A percentile compares a stretch with the other conserved stretches of the same genome.
Evolutionary conservation across 1,140 invertebrate genomes (phyloP).

Genomic region (Sarcophaga peregrina): DNA sequence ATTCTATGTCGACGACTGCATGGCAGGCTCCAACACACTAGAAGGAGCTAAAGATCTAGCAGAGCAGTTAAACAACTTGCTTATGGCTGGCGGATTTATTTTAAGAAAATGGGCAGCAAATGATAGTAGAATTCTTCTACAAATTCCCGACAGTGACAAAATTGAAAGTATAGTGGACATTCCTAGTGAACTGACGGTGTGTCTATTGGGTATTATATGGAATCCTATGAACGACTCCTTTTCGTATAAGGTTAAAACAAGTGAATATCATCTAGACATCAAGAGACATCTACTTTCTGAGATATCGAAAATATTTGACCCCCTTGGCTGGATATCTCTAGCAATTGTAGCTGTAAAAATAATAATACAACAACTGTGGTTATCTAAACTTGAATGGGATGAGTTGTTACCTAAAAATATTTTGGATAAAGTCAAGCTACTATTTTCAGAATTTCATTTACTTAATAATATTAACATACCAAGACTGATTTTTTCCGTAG

Average conservation of each 20-base stretch:
- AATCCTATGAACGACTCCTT: conserved; percentile 19
- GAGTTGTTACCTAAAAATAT: conserved; percentile 47
- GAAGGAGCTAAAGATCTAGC: neutral
- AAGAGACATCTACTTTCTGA: conserved; percentile 63
- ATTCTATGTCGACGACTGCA: conserved; percentile 44
- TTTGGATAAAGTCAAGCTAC: neutral
- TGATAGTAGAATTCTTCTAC: conserved; percentile 38
- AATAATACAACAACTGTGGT: conserved; percentile 64
- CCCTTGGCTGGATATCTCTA: conserved; percentile 61
- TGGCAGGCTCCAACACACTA: conserved; percentile 18
- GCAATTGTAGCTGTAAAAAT: conserved; percentile 60
- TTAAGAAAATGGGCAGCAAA: conserved; percentile 55
- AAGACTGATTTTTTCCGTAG: neutral
- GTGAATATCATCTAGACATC: conserved; percentile 45
- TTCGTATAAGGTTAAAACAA: conserved; percentile 29
- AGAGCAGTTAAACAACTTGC: conserved; percentile 27
- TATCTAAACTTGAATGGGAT: conserved; percentile 59
- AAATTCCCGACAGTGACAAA: conserved; percentile 1
- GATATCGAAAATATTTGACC: conserved; percentile 60
- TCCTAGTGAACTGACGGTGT: conserved; percentile 8
- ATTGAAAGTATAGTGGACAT: neutral
- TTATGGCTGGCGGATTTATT: too few species aligned
- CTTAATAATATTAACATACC: conserved; percentile 9
- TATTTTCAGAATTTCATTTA: neutral
- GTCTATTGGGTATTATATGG: conserved; percentile 32